phyloP scores from a whole-genome alignment of 2,113 vertebrate species.

The Tragulus kanchil region DNA sequence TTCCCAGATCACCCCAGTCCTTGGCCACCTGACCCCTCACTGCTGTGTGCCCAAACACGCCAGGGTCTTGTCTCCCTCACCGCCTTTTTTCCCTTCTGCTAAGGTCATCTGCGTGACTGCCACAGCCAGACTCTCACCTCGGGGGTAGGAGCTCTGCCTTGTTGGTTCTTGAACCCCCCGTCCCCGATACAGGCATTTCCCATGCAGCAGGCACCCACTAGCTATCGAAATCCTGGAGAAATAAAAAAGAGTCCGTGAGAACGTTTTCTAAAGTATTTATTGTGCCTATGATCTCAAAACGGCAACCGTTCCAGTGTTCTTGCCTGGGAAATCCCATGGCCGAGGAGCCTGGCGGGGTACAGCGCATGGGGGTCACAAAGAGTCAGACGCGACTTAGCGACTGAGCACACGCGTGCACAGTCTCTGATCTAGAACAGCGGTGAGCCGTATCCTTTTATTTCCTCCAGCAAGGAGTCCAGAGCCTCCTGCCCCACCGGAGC shows the following conservation, averaged over 20 bases:
- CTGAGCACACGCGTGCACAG: not conserved
- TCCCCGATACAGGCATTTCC: too few species aligned
- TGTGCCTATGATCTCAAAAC: too few species aligned
- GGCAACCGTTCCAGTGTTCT: too few species aligned
- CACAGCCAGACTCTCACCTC: not conserved
- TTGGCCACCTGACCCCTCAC: not conserved
- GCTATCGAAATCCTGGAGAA: too few species aligned
- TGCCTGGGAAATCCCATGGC: too few species aligned
- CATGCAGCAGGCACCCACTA: too few species aligned
- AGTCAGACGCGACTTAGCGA: not conserved
- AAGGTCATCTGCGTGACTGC: too few species aligned
- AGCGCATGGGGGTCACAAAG: not conserved
- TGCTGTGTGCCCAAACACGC: not conserved
- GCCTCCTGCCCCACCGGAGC: not conserved
- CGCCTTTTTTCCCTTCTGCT: not conserved
- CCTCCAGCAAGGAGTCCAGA: not conserved
- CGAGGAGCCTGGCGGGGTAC: too few species aligned
- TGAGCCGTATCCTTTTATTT: not conserved
- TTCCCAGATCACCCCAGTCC: not conserved
- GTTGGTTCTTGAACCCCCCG: not conserved
- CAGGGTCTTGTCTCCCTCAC: not conserved
- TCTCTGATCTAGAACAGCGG: not conserved
- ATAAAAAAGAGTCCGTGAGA: too few species aligned
- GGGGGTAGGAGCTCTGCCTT: not conserved
- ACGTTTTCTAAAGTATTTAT: too few species aligned